Evolutionary conservation across 2,113 vertebrate species (phyloP), one percentile per base, ranked within the genome.

Genomic region (Corydoras sp.): DNA sequence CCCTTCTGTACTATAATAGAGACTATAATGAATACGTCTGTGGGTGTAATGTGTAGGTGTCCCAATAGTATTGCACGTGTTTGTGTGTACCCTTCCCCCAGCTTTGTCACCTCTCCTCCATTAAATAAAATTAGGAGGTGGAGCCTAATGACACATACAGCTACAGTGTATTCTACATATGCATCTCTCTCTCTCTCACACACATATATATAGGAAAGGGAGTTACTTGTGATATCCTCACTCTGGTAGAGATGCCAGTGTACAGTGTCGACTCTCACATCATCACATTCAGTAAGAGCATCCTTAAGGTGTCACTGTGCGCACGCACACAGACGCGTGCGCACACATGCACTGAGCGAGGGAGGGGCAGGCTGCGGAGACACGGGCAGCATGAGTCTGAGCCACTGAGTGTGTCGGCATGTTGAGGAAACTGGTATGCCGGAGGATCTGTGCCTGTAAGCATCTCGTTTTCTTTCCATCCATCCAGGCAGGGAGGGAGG

Each of bases 361-460:
- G 64, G 72, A 74, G 65, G 65, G 72, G 72, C 18, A 29, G 64
- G 56, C 32, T 62, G 58, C 59, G 68, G 84, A 84, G 15, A 77
- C 74, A 80, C 80, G 69, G 76, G 82, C 65, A 72, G 60, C 81
- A 83, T 76, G 81, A 74, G 74, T 76, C 74, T 13, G 79, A 77
- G 64, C 24, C 85, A 71, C 80, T 84, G 84, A 81, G 76, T 75
- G 81, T 84, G 86, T 85, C 75, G 67, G 77, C 79, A 89, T 91
- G 91, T 85, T 93, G 89, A 91, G 88, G 87, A 93, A 89, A 83
- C 89, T 92, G 75, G 90, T 93, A 82, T 95, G 90, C 86, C 87
- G 85, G 76, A 87, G 87, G 79, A 91, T 92, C 81, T 93, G 92
- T 73, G 85, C 88, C 83, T 89, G 91, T 93, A 92, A 94, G 90